phyloP scores from a whole-genome alignment of 2,888 invertebrate species.

The Volucella zonaria region DNA sequence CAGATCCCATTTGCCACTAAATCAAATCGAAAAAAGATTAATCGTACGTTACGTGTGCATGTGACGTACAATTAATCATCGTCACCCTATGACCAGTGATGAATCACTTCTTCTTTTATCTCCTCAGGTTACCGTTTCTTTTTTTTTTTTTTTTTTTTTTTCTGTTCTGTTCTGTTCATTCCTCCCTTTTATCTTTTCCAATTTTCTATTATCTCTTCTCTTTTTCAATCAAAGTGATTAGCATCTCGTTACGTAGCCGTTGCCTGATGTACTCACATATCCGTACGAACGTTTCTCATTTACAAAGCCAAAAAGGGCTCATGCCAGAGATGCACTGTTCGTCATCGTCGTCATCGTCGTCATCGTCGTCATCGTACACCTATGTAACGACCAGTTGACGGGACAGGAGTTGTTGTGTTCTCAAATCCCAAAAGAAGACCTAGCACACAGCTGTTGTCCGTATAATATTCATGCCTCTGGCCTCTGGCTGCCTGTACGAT shows the following conservation, averaged over 20 bases:
- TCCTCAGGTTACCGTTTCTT: background rate
- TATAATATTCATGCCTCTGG: background rate
- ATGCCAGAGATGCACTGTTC: conserved; percentile 46
- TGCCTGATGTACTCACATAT: conserved; percentile 4
- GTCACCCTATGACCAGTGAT: conserved; percentile 49
- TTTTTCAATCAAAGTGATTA: conserved; percentile 64
- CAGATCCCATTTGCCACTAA: conserved; percentile 40
- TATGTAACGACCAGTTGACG: background rate
- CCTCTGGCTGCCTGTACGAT: background rate
- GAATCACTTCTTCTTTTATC: conserved; percentile 34
- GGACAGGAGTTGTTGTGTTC: no score
- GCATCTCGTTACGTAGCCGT: conserved; percentile 45
- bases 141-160: background rate
- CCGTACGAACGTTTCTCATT: background rate
- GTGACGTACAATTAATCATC: conserved; percentile 60
- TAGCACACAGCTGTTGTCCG: no score
- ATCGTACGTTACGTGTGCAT: conserved; percentile 55
- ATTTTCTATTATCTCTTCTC: conserved; percentile 39
- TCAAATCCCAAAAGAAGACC: no score
- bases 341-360: conserved; percentile 15
- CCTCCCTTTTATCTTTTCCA: background rate
- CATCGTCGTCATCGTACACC: conserved; percentile 7
- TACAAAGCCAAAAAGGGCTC: conserved; percentile 21
- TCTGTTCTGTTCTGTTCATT: no score
- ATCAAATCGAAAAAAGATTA: conserved; percentile 72